Conservation (phyloP, 2,888 invertebrate genomes). For the Nephrotoma flavescens region DNA sequence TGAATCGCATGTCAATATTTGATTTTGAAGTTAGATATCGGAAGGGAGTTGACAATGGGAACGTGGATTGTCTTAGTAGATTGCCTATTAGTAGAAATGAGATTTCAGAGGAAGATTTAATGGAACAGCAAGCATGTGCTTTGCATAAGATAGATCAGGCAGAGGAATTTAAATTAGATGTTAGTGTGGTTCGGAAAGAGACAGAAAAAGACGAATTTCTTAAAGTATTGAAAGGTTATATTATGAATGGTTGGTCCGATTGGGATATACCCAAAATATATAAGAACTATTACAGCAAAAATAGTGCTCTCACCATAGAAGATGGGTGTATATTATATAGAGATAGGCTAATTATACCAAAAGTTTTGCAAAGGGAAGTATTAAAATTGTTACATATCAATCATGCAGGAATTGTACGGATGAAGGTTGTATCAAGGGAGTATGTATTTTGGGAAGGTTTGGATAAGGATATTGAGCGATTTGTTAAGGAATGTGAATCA, state of each 20-base stretch:
- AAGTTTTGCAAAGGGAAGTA: neutral
- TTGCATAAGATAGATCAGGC: neutral
- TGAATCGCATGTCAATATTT: neutral
- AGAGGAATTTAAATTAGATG: neutral
- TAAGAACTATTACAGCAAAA: neutral
- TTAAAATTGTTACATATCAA: neutral
- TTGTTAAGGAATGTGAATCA: neutral
- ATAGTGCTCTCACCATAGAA: neutral
- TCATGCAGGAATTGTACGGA: neutral
- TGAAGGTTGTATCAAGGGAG: neutral
- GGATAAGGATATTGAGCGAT: neutral
- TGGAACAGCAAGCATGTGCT: neutral
- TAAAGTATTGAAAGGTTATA: neutral
- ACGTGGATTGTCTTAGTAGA: neutral
- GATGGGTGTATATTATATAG: neutral
- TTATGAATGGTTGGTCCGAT: neutral
- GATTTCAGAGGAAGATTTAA: neutral
- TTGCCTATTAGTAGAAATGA: neutral
- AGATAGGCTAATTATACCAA: neutral
- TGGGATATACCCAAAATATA: neutral
- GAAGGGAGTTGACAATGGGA: neutral
- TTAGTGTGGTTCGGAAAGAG: neutral
- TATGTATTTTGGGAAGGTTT: too few relatives aligned
- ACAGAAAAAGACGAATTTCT: neutral
- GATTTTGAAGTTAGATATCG: neutral